Evolutionary conservation across 2,113 vertebrate species (phyloP).

Genomic region (human (Homo sapiens)): DNA sequence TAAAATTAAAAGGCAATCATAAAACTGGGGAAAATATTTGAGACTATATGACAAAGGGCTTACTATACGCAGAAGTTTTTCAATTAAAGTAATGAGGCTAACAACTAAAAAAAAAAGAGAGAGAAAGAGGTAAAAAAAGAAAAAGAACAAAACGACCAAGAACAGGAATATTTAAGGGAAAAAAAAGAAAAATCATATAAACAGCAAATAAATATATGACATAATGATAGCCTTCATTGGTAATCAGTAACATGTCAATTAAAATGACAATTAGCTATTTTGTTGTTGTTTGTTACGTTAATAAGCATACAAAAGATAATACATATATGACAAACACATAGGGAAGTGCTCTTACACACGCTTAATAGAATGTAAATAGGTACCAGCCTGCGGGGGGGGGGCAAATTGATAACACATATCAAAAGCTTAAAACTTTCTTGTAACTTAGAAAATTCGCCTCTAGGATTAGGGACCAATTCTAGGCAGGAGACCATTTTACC

Average conservation of each 20-base stretch:
- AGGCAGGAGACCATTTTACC: background rate
- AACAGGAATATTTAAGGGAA: background rate
- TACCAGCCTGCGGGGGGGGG: too few species aligned
- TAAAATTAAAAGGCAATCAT: background rate
- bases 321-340: background rate
- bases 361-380: background rate
- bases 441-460: background rate
- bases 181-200: background rate
- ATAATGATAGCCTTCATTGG: background rate
- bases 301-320: background rate
- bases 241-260: background rate
- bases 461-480: background rate
- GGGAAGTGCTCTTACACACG: background rate
- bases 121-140: too few species aligned
- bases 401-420: too few species aligned
- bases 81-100: background rate
- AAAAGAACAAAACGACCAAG: background rate
- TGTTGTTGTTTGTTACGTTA: background rate
- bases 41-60: background rate
- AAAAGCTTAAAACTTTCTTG: background rate
- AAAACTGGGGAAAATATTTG: background rate
- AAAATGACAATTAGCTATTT: background rate
- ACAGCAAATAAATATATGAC: background rate
- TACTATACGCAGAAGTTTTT: background rate
- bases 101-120: background rate